Percentiles rank a stretch among this genome's conserved stretches.
Conservation (phyloP, 1,140 invertebrate species). For the Zaprionus ornatus region DNA sequence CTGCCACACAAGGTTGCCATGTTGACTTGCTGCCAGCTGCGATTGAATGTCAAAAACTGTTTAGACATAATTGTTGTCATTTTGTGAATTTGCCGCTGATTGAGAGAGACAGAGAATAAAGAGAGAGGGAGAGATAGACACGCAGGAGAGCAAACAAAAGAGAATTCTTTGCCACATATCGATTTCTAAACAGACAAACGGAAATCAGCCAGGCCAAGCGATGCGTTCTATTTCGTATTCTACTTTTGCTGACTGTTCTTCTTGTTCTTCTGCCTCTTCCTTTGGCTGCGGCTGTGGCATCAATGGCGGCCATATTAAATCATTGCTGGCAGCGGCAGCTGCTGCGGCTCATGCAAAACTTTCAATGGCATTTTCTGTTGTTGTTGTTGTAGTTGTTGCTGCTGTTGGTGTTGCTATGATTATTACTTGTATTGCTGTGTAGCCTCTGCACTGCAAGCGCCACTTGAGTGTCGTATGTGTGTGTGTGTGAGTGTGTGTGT, state of each 20-base stretch:
- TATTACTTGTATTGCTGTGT: conserved; percentile 42
- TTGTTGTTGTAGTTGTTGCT: conserved; percentile 22
- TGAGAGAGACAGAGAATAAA: conserved; percentile 1
- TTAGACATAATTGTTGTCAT: conserved; percentile 75
- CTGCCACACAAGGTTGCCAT: conserved; percentile 31
- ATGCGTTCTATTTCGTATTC: conserved; percentile 20
- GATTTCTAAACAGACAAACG: conserved; percentile 55
- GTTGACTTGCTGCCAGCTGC: conserved; percentile 45
- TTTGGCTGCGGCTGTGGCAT: conserved; percentile 31
- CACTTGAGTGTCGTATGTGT: conserved; percentile 47
- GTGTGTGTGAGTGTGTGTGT: conserved; percentile 1
- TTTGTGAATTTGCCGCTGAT: conserved; percentile 45
- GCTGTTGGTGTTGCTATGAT: conserved; percentile 38
- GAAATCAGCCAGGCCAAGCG: conserved; percentile 42
- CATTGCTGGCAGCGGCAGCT: conserved; percentile 29
- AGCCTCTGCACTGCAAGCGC: conserved; percentile 30
- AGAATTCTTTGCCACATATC: conserved; percentile 50
- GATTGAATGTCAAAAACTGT: conserved; percentile 76
- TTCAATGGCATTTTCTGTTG: conserved; percentile 59
- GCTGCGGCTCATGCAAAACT: conserved; percentile 57
- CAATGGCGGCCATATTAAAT: conserved; percentile 63
- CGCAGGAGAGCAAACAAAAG: conserved; percentile 3
- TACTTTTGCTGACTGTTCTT: conserved; percentile 19
- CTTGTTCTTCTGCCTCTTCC: neutral
- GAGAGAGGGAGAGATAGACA: conserved; percentile 14